Evolutionary conservation across 2,797 vertebrate species (phyloP).

Genomic region (Limosa lapponica): DNA sequence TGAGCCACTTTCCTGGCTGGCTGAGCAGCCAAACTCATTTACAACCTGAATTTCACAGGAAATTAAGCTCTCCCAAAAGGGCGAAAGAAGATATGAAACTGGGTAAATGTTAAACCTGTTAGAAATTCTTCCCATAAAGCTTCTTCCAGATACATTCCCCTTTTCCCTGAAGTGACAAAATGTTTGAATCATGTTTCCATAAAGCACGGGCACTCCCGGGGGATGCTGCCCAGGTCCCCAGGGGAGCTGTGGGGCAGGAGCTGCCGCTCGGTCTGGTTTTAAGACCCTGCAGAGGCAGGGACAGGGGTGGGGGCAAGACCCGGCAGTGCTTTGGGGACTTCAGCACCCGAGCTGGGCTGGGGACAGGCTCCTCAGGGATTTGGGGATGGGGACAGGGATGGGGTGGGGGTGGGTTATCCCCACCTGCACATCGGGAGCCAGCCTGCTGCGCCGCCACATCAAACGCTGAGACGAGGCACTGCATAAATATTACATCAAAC

Average conservation of each 20-base stretch:
- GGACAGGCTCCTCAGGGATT: neutral
- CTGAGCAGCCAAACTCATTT: slow-evolving; percentile 42
- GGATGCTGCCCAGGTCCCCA: neutral
- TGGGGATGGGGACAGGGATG: neutral
- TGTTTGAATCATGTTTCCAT: neutral
- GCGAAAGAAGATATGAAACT: neutral
- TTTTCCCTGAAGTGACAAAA: neutral
- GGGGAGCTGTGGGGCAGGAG: neutral
- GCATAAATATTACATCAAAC: neutral
- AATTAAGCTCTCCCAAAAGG: neutral
- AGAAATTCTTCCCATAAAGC: neutral
- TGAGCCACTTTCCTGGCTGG: neutral
- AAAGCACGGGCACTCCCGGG: neutral
- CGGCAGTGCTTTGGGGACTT: neutral
- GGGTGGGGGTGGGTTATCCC: too few species aligned
- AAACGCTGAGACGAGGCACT: accelerated
- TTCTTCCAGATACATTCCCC: neutral
- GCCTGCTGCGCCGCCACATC: neutral
- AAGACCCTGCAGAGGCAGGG: neutral
- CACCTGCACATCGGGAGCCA: accelerated
- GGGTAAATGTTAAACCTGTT: neutral
- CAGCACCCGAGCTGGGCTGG: neutral
- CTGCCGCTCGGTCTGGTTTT: neutral
- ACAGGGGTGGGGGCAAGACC: neutral
- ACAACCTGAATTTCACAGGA: slow-evolving; percentile 11